Conservation (phyloP, 2,113 vertebrate species). For the Ictidomys tridecemlineatus region DNA sequence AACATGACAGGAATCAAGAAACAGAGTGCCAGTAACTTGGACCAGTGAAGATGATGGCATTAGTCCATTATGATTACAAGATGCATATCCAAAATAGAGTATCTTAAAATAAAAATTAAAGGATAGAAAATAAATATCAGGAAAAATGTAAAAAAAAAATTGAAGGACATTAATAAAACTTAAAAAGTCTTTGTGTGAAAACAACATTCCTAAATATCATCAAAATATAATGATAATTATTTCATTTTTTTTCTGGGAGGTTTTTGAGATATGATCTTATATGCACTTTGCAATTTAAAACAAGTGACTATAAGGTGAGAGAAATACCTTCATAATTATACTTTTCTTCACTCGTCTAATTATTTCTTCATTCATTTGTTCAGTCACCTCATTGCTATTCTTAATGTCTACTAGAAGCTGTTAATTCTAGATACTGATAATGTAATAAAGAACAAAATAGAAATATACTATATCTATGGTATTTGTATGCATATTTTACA, state of each 20-base stretch:
- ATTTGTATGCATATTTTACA: neutral
- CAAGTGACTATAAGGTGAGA: neutral
- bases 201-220: neutral
- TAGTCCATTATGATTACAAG: neutral
- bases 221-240: neutral
- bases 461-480: neutral
- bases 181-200: neutral
- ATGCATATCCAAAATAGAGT: neutral
- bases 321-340: neutral
- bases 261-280: neutral
- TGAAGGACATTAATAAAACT: neutral
- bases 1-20: neutral
- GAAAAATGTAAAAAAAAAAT: neutral
- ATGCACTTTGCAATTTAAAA: neutral
- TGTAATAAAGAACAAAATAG: neutral
- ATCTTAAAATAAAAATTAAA: neutral
- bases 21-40: neutral
- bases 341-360: neutral
- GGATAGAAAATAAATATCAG: neutral
- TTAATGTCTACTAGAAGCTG: neutral
- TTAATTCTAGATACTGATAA: neutral
- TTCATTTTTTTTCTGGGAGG: neutral
- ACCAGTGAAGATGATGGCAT: neutral
- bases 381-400: neutral
- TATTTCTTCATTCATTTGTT: neutral